Evolutionary conservation across 2,113 vertebrate species (phyloP).

Genomic region (Neotragus pygmaeus): DNA sequence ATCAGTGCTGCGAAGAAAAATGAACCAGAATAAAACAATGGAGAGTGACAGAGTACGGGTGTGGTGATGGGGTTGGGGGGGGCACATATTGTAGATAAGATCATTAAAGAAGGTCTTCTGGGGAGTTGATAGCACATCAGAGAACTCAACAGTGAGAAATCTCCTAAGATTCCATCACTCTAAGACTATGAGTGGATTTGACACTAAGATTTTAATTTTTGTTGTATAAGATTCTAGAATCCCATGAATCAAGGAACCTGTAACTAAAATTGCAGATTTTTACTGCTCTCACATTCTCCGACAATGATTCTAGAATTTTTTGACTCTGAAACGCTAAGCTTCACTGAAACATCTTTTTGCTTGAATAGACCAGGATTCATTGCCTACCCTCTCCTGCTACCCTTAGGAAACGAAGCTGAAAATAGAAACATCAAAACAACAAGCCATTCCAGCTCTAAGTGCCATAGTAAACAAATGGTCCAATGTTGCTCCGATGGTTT

Average conservation of each 20-base stretch:
- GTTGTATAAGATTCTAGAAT: conserved; percentile 25
- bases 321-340: conserved; percentile 48
- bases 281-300: background rate
- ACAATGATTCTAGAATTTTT: conserved; percentile 26
- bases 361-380: conserved; percentile 63
- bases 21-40: background rate
- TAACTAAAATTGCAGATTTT: background rate
- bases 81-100: background rate
- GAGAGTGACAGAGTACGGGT: background rate
- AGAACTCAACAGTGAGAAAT: background rate
- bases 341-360: conserved; percentile 38
- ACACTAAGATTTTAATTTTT: conserved; percentile 1
- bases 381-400: conserved; percentile 42
- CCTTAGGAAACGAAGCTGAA: conserved; percentile 58
- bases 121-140: background rate
- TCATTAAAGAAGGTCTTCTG: background rate
- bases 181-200: background rate
- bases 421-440: conserved; percentile 71
- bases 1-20: background rate
- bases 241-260: background rate
- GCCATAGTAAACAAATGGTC: conserved; percentile 69
- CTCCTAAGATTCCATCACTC: background rate
- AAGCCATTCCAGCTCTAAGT: conserved; percentile 56
- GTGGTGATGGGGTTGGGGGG: background rate
- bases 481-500: conserved; percentile 29